phyloP scores from a whole-genome alignment of 2,888 invertebrate species.

The Yponomeuta cagnagella region DNA sequence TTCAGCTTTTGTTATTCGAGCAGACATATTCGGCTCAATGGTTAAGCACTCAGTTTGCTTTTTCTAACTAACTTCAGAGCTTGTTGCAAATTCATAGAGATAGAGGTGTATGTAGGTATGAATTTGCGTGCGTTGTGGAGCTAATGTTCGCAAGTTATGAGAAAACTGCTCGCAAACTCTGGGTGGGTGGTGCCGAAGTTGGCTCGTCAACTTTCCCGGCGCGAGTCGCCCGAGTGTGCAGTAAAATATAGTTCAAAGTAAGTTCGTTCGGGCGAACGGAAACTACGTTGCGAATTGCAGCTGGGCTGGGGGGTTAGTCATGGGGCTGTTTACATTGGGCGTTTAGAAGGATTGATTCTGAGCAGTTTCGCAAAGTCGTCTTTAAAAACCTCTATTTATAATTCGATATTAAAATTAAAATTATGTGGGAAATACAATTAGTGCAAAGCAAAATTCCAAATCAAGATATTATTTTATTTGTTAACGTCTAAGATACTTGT shows the following conservation, averaged over 20 bases:
- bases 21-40: background rate
- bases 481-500: background rate
- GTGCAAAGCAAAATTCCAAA: too few species aligned
- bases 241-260: conserved; percentile 61
- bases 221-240: conserved; percentile 44
- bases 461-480: background rate
- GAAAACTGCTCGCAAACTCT: conserved; percentile 35
- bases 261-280: conserved; percentile 34
- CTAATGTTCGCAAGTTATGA: conserved; percentile 31
- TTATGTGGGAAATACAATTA: too few species aligned
- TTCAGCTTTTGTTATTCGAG: background rate
- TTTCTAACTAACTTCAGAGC: background rate
- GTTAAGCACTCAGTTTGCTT: too few species aligned
- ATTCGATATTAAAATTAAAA: too few species aligned
- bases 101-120: conserved; percentile 32
- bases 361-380: background rate
- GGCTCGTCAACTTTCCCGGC: conserved; percentile 44
- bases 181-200: conserved; percentile 21
- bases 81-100: background rate
- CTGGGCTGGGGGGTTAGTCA: conserved; percentile 17
- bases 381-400: background rate
- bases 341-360: background rate
- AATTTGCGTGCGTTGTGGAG: conserved; percentile 8
- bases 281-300: conserved; percentile 32
- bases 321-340: background rate